Base-by-base conservation (phyloP, 1,140 invertebrate genomes). In the Maconellicoccus hirsutus region DNA sequence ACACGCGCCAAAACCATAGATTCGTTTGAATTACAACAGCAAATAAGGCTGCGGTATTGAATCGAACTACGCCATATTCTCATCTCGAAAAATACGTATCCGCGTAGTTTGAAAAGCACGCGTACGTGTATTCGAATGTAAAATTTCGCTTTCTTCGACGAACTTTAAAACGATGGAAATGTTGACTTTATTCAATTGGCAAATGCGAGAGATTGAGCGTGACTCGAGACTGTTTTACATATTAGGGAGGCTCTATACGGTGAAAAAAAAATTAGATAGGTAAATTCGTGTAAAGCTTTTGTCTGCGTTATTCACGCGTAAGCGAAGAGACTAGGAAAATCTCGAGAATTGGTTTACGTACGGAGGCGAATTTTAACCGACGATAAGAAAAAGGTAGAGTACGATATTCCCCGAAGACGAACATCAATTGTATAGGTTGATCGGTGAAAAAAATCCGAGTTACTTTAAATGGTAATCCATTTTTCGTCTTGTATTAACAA, bases 141-240 rank as follows among this genome's bases (percentile, higher is more conserved):
- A 33, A 33, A 33, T 33, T 33, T 33, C 29, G 29, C 29, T 33
- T 33, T 33, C 29, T 33, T 33, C 29, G 29, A 33, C 3, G 29
- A 6, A 33, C 29, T 33, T 33, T 33, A 12, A 33, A 33, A 33
- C 29, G 29, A 33, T 33, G 29, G 42, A 52, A 52, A 52, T 52
- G 42, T 52, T 52, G n/a, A 52, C 42, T 52, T 52, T 52, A 52
- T 52, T 52, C 12, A 52, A 52, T 52, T 52, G 42, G 12, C 42
- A 16, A 52, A 19, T 52, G 42, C 42, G 42, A 52, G 42, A 52
- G 42, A 52, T 16, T 52, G 42, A 52, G n/a, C 16, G 42, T 19
- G 42, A 52, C 42, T 52, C 42, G 42, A 52, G 42, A 52, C 42
- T 52, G 42, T 52, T 52, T 52, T 52, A 52, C 42, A 52, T 52